These are phyloP conservation scores for Zygothrica quintamaculata DNA, from an alignment of 2,888 invertebrate species.

Conservation along the genomic window DNA sequence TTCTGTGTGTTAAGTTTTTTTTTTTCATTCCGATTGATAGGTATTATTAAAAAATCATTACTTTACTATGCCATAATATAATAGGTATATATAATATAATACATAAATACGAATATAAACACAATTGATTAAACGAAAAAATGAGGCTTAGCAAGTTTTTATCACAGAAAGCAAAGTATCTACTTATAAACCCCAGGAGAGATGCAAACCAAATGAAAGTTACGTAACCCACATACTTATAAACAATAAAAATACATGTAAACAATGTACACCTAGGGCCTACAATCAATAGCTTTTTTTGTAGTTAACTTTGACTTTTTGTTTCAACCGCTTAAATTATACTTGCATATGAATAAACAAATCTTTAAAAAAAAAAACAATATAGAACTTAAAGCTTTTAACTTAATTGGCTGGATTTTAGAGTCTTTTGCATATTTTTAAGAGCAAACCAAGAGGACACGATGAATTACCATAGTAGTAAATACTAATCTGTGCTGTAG, in stretches of 20 bases:
- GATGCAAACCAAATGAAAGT: slow-evolving; percentile 14
- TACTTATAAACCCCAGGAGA: slow-evolving; percentile 41
- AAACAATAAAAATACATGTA: too few relatives aligned
- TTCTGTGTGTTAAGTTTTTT: slow-evolving; percentile 47
- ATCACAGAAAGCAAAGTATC: slow-evolving; percentile 77
- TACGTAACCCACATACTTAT: too few relatives aligned
- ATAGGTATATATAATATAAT: too few relatives aligned
- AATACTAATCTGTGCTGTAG: slow-evolving; percentile 29
- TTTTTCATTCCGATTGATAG: slow-evolving; percentile 37
- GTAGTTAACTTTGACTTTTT: too few relatives aligned
- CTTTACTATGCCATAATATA: too few relatives aligned
- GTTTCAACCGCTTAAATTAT: too few relatives aligned
- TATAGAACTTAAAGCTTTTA: slow-evolving; percentile 28
- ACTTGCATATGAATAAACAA: too few relatives aligned
- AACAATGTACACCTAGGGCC: too few relatives aligned
- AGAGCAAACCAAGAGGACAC: slow-evolving; percentile 13
- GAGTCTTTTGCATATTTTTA: slow-evolving; percentile 2
- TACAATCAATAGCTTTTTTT: too few relatives aligned
- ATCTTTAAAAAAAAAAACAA: neutral
- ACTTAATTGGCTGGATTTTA: slow-evolving; percentile 38
- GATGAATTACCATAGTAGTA: slow-evolving; percentile 30
- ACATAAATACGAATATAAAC: slow-evolving; percentile 42
- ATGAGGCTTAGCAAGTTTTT: slow-evolving; percentile 65
- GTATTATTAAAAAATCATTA: too few relatives aligned
- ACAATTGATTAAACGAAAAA: slow-evolving; percentile 60